These are phyloP conservation scores for Maccullochella peelii DNA, from an alignment of 2,113 vertebrate species.

Conservation along the genomic window DNA sequence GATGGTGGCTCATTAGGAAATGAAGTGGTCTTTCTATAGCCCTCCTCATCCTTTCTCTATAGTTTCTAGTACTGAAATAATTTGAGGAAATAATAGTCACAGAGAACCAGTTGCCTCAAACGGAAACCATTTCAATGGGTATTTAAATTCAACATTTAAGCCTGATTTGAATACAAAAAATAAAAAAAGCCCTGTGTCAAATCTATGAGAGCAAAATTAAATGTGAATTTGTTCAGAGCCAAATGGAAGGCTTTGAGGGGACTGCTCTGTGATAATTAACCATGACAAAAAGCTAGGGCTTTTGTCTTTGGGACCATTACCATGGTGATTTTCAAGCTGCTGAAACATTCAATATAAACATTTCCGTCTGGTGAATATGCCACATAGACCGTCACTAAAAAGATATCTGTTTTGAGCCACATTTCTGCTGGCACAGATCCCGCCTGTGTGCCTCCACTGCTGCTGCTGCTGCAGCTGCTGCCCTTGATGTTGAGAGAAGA, in stretches of 20 bases:
- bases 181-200: conserved; percentile 62
- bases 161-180: conserved; percentile 67
- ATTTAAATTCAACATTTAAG: conserved; percentile 71
- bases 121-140: conserved; percentile 51
- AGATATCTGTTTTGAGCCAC: conserved; percentile 45
- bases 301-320: conserved; percentile 77
- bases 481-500: conserved; percentile 17
- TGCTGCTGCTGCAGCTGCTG: background rate
- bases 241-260: conserved; percentile 69
- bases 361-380: conserved; percentile 62
- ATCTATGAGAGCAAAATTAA: conserved; percentile 70
- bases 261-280: conserved; percentile 73
- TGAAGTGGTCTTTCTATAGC: conserved; percentile 20
- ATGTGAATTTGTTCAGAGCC: conserved; percentile 72
- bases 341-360: conserved; percentile 77
- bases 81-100: conserved; percentile 15
- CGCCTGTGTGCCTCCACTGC: background rate
- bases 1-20: conserved; percentile 54
- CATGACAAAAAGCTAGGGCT: conserved; percentile 74
- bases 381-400: conserved; percentile 57
- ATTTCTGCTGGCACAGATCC: conserved; percentile 48
- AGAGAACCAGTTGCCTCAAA: conserved; percentile 39
- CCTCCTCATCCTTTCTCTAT: conserved; percentile 21
- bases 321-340: conserved; percentile 71
- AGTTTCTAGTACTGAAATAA: conserved; percentile 52